Conservation (phyloP, 2,797 vertebrate species). For the Dromococcyx pavoninus region DNA sequence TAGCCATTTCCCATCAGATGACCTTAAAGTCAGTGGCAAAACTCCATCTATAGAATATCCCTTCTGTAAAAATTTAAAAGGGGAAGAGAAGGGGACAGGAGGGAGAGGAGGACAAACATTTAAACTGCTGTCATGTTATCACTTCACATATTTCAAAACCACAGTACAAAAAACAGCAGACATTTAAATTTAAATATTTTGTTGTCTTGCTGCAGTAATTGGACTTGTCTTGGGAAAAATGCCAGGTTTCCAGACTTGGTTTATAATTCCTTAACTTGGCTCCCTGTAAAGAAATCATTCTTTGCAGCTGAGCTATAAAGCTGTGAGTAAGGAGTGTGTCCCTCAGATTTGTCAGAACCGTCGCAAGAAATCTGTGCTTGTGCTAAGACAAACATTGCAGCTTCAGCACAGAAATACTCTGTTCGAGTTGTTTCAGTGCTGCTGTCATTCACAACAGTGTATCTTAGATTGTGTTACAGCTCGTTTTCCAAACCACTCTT, state of each 20-base stretch:
- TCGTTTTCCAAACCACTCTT: not conserved
- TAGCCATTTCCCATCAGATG: not conserved
- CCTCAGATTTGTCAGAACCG: not conserved
- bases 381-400: not conserved
- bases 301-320: not conserved
- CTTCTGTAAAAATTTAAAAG: slow-evolving; percentile 27
- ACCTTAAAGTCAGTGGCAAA: slow-evolving; percentile 26
- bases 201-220: slow-evolving; percentile 55
- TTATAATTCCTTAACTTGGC: slow-evolving; percentile 55
- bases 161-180: slow-evolving; percentile 28
- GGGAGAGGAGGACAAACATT: not conserved
- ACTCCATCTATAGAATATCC: slow-evolving; percentile 5
- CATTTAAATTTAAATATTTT: slow-evolving; percentile 55
- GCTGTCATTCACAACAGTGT: not conserved
- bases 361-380: not conserved
- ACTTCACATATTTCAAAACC: slow-evolving; percentile 54
- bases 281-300: slow-evolving; percentile 31
- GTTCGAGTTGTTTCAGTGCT: not conserved
- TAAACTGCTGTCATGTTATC: slow-evolving; percentile 50
- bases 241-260: slow-evolving; percentile 56
- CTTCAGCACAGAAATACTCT: not conserved
- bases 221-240: slow-evolving; percentile 50
- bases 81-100: not conserved
- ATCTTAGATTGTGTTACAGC: not conserved
- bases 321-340: not conserved